Percentiles rank a stretch among this genome's conserved stretches.
These are phyloP conservation scores for Paramisgurnus dabryanus DNA, from an alignment of 2,113 vertebrate species.

Conservation along the genomic window DNA sequence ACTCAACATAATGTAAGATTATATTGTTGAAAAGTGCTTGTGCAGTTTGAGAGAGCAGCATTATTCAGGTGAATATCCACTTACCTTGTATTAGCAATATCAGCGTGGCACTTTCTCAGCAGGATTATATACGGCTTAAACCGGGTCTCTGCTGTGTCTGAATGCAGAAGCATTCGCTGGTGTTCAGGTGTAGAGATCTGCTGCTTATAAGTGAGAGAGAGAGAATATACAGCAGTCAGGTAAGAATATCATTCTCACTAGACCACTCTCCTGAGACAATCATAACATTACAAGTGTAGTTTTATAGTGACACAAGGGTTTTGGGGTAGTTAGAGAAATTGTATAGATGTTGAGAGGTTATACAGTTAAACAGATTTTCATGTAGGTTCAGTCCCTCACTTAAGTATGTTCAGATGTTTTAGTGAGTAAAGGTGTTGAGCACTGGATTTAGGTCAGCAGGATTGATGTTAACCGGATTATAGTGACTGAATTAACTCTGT, in stretches of 20 bases:
- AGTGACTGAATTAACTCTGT: slow-evolving; percentile 78
- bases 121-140: slow-evolving; percentile 79
- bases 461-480: slow-evolving; percentile 91
- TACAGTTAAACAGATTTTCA: not conserved
- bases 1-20: not conserved
- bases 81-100: slow-evolving; percentile 70
- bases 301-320: no score
- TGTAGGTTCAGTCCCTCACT: no score
- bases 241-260: slow-evolving; percentile 22
- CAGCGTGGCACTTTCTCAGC: slow-evolving; percentile 68
- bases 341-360: no score
- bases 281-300: not conserved
- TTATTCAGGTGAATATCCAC: slow-evolving; percentile 14
- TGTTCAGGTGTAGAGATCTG: slow-evolving; percentile 44
- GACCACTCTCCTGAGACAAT: not conserved
- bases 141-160: slow-evolving; percentile 58
- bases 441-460: slow-evolving; percentile 77
- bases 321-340: no score
- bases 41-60: not conserved
- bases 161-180: slow-evolving; percentile 65
- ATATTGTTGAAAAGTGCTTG: not conserved
- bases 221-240: slow-evolving; percentile 48
- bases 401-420: not conserved
- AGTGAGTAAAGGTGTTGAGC: slow-evolving; percentile 68
- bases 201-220: no score